Evolutionary conservation across 64 coral and sea anemone species (phyloP).

Genomic region (Orbicella faveolata): DNA sequence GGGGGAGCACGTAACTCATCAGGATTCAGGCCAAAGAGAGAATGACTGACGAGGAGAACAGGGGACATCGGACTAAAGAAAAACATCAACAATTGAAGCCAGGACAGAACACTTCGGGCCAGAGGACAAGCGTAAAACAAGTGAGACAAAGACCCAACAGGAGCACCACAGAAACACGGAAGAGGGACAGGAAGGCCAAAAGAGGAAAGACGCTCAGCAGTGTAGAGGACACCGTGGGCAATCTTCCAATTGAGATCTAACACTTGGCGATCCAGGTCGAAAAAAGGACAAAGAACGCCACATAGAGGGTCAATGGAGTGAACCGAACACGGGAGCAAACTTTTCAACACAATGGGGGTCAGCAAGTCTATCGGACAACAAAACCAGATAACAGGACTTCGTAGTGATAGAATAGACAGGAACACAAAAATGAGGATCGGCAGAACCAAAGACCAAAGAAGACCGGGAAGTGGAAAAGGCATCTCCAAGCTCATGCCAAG

Average conservation of each 20-base stretch:
- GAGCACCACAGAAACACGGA: too few relatives aligned
- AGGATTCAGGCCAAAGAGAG: neutral
- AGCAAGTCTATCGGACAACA: neutral
- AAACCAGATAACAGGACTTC: neutral
- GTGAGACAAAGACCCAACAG: neutral
- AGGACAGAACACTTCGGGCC: neutral
- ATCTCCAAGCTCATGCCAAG: neutral
- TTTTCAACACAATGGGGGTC: neutral
- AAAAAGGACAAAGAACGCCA: neutral
- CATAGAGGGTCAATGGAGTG: neutral
- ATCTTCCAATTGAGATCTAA: conserved; percentile 1
- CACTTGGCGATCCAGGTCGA: neutral
- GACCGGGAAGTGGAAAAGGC: too few relatives aligned
- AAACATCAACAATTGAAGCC: neutral
- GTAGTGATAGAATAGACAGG: neutral
- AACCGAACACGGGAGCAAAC: neutral
- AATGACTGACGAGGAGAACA: neutral
- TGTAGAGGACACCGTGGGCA: conserved; percentile 6
- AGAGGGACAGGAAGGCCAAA: too few relatives aligned
- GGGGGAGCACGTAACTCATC: neutral
- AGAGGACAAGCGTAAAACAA: neutral
- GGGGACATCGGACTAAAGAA: neutral
- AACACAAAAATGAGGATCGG: too few relatives aligned
- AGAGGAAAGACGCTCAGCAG: neutral
- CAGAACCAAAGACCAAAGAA: neutral